Evolutionary conservation across 2,797 vertebrate species (phyloP).

Genomic region (Chromobotia macracanthus): DNA sequence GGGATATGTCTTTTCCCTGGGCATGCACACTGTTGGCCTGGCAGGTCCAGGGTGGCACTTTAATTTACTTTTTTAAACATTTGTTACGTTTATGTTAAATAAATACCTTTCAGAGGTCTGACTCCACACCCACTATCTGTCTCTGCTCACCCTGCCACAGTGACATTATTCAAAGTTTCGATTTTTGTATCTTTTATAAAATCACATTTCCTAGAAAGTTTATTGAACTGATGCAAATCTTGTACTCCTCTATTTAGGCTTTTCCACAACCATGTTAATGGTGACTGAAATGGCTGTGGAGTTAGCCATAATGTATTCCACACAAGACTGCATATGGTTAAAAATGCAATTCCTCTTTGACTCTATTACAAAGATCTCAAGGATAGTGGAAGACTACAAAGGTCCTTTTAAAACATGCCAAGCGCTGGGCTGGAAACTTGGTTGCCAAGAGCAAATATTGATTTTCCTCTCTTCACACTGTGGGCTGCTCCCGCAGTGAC

Average conservation of each 20-base stretch:
- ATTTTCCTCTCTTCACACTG: constrained; percentile 54
- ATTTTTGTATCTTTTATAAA: no score
- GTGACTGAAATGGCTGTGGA: background rate
- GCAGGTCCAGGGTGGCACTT: background rate
- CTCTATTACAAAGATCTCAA: constrained; percentile 11
- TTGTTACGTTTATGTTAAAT: no score
- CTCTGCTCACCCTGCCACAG: no score
- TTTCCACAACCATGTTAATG: background rate
- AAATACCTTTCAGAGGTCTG: no score
- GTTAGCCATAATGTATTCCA: background rate
- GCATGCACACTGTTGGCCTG: background rate
- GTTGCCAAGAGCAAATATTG: constrained; percentile 51
- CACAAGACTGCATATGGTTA: background rate
- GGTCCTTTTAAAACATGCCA: constrained; percentile 37
- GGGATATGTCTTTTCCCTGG: background rate
- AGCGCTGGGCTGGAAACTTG: constrained; percentile 32
- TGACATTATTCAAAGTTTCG: no score
- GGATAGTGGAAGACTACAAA: constrained; percentile 24
- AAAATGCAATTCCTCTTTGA: constrained; percentile 11
- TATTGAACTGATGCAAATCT: no score
- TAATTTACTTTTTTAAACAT: no score
- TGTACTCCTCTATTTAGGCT: no score
- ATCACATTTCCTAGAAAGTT: no score
- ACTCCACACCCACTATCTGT: no score
- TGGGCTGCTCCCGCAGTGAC: constrained; percentile 50